Conservation (phyloP, 2,113 vertebrate species). For the Ranitomeya variabilis region DNA sequence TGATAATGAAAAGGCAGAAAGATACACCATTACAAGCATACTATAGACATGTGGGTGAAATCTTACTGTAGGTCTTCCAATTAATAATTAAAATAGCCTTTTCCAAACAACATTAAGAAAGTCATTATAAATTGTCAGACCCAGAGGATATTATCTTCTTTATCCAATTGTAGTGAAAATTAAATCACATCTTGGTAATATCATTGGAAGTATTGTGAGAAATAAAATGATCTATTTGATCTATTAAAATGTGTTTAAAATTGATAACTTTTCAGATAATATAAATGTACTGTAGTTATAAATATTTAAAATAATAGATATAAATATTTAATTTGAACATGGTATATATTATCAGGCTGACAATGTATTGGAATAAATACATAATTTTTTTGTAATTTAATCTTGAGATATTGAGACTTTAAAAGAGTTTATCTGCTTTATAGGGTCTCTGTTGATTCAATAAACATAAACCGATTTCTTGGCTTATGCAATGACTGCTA, state of each 20-base stretch:
- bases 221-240: neutral
- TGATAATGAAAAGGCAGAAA: neutral
- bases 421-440: neutral
- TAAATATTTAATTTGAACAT: neutral
- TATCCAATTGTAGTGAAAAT: constrained; percentile 13
- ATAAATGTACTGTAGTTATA: neutral
- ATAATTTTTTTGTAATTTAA: neutral
- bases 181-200: constrained; percentile 18
- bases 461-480: too few species aligned
- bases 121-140: neutral
- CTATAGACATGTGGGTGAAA: neutral
- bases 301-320: neutral
- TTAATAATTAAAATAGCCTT: neutral
- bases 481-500: too few species aligned
- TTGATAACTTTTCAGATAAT: neutral
- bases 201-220: neutral
- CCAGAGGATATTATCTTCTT: neutral
- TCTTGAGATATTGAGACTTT: neutral
- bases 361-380: neutral
- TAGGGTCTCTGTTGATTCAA: too few species aligned
- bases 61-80: neutral
- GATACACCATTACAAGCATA: neutral
- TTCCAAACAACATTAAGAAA: neutral
- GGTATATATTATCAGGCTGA: neutral
- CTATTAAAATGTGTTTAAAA: constrained; percentile 12